Evolutionary conservation across 2,888 invertebrate species (phyloP), one percentile per base, ranked within the genome.

Genomic region (Mylabris sibirica): DNA sequence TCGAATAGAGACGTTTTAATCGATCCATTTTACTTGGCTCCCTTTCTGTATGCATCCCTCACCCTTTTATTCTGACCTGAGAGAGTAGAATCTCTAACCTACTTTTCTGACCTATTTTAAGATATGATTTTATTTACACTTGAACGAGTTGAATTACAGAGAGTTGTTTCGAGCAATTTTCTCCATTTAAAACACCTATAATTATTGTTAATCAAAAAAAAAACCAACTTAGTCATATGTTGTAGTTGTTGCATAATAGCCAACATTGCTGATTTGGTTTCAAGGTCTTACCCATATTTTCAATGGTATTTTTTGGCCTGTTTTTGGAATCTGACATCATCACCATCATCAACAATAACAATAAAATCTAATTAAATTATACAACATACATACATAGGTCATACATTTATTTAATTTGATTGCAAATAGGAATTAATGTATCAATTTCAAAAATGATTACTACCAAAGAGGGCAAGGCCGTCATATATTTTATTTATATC

Each of bases 11-110:
- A 20, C 11, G 57, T 12, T 38, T 38, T 38, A 17, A 57, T 57
- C 57, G 57, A 57, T 57, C 24, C 57, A 49, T 24, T 14, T 8
- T 30, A n/a, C 49, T 24, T 24, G 49, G 20, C 24, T 24, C 57
- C 24, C 22, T 49, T 49, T 49, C n/a, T 49, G 8, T 20, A 41
- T 26, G 38, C 59, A 60, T 67, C 64, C 60, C 60, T 64, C 65
- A 59, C 34, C 63, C 67, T n/a, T n/a, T n/a, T 53, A 20, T 65
- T 59, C 64, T 62, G 68, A 68, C 68, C 65, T 64, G 68, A 30
- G 57, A 0, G 30, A 30, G 5, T 30, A 8, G 30, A 49, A 64
- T 68, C 64, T 44, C n/a, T 57, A 68, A 64, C 68, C 68, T 24
- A 65, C 57, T 68, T 62, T 44, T 26, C 24, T 62, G 66, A 20